phyloP scores from a whole-genome alignment of 2,888 invertebrate genomes.

The Agriopis aurantiaria region DNA sequence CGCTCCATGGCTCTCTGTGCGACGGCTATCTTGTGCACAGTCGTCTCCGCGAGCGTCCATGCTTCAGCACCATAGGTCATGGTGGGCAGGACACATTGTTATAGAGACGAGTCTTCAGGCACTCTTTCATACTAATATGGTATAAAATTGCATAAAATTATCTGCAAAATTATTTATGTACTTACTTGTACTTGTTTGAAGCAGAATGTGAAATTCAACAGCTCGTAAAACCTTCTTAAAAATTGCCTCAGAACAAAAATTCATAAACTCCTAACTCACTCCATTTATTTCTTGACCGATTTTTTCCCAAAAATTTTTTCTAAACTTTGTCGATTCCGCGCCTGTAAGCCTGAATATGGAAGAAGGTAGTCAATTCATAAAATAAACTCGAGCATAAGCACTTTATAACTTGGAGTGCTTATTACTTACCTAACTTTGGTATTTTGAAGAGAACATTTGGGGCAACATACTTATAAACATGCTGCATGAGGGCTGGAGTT shows the following conservation, averaged over 20 bases:
- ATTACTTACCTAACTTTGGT: conserved; percentile 42
- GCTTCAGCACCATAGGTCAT: too few relatives aligned
- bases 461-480: conserved; percentile 32
- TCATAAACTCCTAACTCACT: conserved; percentile 15
- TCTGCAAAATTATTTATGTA: too few relatives aligned
- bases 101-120: too few relatives aligned
- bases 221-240: neutral
- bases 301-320: conserved; percentile 31
- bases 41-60: too few relatives aligned
- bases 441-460: conserved; percentile 35
- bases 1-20: too few relatives aligned
- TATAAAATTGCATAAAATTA: too few relatives aligned
- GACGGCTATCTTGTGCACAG: too few relatives aligned
- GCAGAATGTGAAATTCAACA: neutral
- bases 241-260: conserved; percentile 6
- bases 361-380: conserved; percentile 41
- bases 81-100: too few relatives aligned
- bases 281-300: conserved; percentile 28
- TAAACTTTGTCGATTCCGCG: conserved; percentile 38
- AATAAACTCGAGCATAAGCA: conserved; percentile 38
- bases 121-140: too few relatives aligned
- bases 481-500: conserved; percentile 14
- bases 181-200: neutral
- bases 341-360: conserved; percentile 30
- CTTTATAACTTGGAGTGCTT: conserved; percentile 42